Percentiles rank a stretch among this genome's conserved stretches.
Evolutionary conservation across 2,888 invertebrate genomes (phyloP).

Genomic region (Nineta flava): DNA sequence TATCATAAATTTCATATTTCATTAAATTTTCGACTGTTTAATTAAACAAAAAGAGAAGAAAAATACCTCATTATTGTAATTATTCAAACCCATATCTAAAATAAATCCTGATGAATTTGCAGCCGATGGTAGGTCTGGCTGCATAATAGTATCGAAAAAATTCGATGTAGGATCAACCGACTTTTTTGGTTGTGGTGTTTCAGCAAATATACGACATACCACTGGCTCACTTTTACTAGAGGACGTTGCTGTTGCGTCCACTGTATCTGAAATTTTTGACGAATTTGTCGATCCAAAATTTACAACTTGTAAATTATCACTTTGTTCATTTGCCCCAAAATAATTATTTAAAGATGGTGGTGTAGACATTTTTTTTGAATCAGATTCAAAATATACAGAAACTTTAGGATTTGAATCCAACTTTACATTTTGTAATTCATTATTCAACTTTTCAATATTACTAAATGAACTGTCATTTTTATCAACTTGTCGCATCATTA

Average conservation of each 20-base stretch:
- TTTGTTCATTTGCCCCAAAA: slow-evolving; percentile 25
- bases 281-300: slow-evolving; percentile 12
- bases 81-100: slow-evolving; percentile 8
- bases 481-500: neutral
- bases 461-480: neutral
- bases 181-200: slow-evolving; percentile 14
- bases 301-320: slow-evolving; percentile 3
- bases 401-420: slow-evolving; percentile 5
- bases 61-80: slow-evolving; percentile 8
- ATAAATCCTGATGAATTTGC: slow-evolving; percentile 6
- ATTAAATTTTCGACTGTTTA: neutral
- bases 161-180: slow-evolving; percentile 24
- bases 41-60: no score
- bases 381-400: slow-evolving; percentile 5
- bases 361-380: slow-evolving; percentile 5
- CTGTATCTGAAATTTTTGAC: slow-evolving; percentile 8
- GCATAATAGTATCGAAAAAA: slow-evolving; percentile 30
- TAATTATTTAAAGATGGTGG: slow-evolving; percentile 40
- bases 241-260: neutral
- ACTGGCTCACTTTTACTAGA: slow-evolving; percentile 25
- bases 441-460: slow-evolving; percentile 2
- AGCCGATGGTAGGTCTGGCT: neutral
- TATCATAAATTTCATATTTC: slow-evolving; percentile 9
- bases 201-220: slow-evolving; percentile 30
- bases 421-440: slow-evolving; percentile 4